Evolutionary conservation across 2,113 vertebrate genomes (phyloP), one percentile per base, ranked within the genome.

Genomic region (Alligator sinensis): DNA sequence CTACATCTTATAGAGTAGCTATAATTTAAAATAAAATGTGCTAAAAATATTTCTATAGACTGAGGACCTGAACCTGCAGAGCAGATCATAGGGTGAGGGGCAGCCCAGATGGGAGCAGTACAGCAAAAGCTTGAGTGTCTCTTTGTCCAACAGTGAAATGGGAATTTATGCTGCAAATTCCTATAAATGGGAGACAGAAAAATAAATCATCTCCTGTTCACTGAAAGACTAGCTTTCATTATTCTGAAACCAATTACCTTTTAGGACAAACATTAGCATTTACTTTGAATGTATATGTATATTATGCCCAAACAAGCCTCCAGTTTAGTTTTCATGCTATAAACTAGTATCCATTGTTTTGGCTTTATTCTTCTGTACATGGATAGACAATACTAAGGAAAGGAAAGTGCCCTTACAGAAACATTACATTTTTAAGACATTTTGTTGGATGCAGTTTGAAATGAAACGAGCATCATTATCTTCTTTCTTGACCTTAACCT

Each of bases 401-500:
- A 90, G 3, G 74, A 94, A 89, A 96, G n/a, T 2, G 19, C 38
- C 77, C 54, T 64, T 93, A 64, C 11, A 78, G 88, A 94, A 95
- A 58, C 28, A 82, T 62, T 74, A 62, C 64, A 59, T 55, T 88
- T 58, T 91, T 80, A 90, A 87, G 78, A 85, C 1, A 2, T n/a
- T 78, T n/a, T 91, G 66, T 82, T 77, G 38, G 60, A 34, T 27
- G 34, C 61, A 74, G 85, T 97, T 92, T 87, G 77, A 92, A 95
- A 93, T 11, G 85, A 92, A 95, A 93, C 13, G 85, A 75, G 64
- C 74, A 61, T 91, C 72, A 70, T 88, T 75, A 85, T 87, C 84
- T 88, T 96, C 66, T 24, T 75, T 91, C 91, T 9, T 92, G 72
- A 96, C 59, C 91, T 89, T 59, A 92, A 94, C 90, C 80, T 12